Conservation (phyloP, 1,140 invertebrate species). For the Drosophila azteca region DNA sequence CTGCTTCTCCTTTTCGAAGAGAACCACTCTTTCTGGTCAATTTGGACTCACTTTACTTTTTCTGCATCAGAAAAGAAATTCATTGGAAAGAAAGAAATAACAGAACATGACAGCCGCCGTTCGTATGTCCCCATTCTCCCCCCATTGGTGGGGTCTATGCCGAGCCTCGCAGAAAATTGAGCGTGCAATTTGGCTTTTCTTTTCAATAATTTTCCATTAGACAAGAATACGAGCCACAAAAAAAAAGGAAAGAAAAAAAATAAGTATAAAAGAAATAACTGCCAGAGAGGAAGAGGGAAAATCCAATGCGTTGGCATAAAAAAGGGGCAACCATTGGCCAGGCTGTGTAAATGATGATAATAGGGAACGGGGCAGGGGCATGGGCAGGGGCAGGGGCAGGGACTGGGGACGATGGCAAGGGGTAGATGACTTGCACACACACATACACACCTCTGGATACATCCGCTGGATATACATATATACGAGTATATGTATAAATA, state of each 20-base stretch:
- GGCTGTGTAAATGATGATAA: constrained; percentile 30
- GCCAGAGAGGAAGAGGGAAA: constrained; percentile 9
- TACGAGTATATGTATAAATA: constrained; percentile 37
- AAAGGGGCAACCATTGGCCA: constrained; percentile 49
- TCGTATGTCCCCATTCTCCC: neutral
- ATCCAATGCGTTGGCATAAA: constrained; percentile 57
- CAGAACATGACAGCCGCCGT: constrained; percentile 46
- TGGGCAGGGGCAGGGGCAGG: neutral
- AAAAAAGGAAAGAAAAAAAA: constrained; percentile 26
- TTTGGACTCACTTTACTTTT: constrained; percentile 63
- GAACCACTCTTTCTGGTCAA: constrained; percentile 32
- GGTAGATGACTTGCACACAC: constrained; percentile 40
- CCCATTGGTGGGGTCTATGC: no score
- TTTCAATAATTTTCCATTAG: constrained; percentile 79
- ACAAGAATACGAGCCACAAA: constrained; percentile 45
- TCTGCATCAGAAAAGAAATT: constrained; percentile 56
- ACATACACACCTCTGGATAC: constrained; percentile 15
- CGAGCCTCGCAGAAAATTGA: constrained; percentile 59
- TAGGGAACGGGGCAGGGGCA: neutral
- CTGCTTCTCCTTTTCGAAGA: neutral
- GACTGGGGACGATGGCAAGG: constrained; percentile 2
- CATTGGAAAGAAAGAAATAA: constrained; percentile 36
- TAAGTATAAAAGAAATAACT: constrained; percentile 22
- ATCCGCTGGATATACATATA: constrained; percentile 9
- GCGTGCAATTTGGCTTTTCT: constrained; percentile 73